Evolutionary conservation across 2,113 vertebrate species (phyloP).

Genomic region (Grus americana): DNA sequence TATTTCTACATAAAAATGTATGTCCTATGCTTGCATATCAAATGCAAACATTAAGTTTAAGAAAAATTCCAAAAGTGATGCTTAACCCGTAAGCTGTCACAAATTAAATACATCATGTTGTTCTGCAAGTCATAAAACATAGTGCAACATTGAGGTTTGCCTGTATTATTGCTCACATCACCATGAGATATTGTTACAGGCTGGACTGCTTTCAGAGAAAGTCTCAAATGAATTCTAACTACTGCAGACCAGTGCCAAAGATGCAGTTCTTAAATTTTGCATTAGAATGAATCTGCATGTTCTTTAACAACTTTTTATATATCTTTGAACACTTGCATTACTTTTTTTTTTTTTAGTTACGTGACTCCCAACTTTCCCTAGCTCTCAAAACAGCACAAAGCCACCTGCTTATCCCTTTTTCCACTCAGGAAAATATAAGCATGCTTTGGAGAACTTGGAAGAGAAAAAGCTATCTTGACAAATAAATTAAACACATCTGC

Average conservation of each 20-base stretch:
- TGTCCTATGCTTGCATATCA: neutral
- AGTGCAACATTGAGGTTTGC: neutral
- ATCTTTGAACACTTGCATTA: neutral
- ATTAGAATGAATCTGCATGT: neutral
- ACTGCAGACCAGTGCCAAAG: neutral
- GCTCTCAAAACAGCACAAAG: neutral
- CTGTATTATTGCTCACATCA: slow-evolving; percentile 40
- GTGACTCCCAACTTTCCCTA: neutral
- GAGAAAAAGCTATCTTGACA: neutral
- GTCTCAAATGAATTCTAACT: slow-evolving; percentile 22
- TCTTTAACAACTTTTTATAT: neutral
- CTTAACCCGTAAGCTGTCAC: slow-evolving; percentile 32
- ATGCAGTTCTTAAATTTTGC: neutral
- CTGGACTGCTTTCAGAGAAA: neutral
- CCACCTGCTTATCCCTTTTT: neutral
- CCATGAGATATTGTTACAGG: slow-evolving; percentile 42
- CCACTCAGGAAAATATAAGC: neutral
- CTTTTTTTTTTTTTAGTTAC: neutral
- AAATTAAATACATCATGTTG: slow-evolving; percentile 49
- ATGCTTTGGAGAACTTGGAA: neutral
- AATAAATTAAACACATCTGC: neutral
- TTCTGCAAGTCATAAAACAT: slow-evolving; percentile 34
- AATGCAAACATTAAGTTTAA: slow-evolving; percentile 20
- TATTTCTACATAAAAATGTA: slow-evolving; percentile 51
- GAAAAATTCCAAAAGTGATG: slow-evolving; percentile 19